These are phyloP conservation scores for Drosophila quadrilineata DNA, from an alignment of 1,140 invertebrate genomes.

Conservation along the genomic window DNA sequence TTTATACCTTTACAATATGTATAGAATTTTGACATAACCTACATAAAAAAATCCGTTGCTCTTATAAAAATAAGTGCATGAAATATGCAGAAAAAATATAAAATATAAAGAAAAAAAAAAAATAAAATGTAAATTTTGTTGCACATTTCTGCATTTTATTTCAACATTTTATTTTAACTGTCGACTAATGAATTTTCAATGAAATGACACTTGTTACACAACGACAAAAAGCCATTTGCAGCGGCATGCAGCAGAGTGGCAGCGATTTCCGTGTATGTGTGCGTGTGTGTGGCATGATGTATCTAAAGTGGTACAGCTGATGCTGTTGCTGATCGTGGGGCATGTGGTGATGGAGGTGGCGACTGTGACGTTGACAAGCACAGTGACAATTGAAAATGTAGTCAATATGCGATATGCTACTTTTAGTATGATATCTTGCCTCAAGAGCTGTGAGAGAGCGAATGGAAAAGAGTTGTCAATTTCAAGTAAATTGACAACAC, in stretches of 20 bases:
- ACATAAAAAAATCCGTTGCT: too few relatives aligned
- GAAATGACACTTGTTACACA: conserved; percentile 23
- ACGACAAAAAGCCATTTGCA: conserved; percentile 23
- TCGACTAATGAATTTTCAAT: conserved; percentile 57
- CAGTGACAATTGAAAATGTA: conserved; percentile 65
- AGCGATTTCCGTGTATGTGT: neutral
- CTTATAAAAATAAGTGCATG: neutral
- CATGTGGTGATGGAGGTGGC: too few relatives aligned
- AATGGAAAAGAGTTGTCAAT: conserved; percentile 60
- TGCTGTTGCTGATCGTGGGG: neutral
- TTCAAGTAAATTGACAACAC: conserved; percentile 53
- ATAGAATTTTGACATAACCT: too few relatives aligned
- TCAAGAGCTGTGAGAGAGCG: neutral
- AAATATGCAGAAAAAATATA: conserved; percentile 1
- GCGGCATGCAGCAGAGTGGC: neutral
- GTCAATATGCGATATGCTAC: conserved; percentile 72
- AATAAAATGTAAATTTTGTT: conserved; percentile 43
- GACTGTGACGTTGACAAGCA: conserved; percentile 58
- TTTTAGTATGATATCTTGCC: conserved; percentile 33
- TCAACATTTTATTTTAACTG: conserved; percentile 25
- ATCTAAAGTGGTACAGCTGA: too few relatives aligned
- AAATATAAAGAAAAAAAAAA: neutral
- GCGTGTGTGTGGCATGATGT: neutral
- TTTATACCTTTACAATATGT: too few relatives aligned
- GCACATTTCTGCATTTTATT: too few relatives aligned